These are phyloP conservation scores for Aplidium turbinatum DNA, from an alignment of 23 tunicate genomes.

Conservation along the genomic window DNA sequence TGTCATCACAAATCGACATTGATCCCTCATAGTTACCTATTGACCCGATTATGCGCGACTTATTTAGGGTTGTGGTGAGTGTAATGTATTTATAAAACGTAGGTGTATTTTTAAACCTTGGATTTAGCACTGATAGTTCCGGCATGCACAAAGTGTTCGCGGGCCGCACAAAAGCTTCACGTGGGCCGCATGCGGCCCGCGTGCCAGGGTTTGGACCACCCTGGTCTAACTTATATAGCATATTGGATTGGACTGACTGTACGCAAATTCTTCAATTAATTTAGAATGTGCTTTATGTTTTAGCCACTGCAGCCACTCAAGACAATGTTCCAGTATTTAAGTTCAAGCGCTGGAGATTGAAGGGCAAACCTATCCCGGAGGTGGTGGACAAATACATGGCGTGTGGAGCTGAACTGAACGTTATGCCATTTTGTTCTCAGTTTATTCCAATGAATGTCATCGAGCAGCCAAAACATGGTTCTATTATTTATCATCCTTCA, in stretches of 20 bases:
- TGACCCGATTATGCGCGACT: too few species aligned
- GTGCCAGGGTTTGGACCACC: too few species aligned
- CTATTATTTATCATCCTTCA: slow-evolving; percentile 95
- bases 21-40: too few species aligned
- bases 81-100: too few species aligned
- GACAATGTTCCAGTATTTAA: slow-evolving; percentile 94
- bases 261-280: neutral
- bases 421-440: slow-evolving; percentile 92
- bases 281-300: slow-evolving; percentile 13
- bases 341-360: slow-evolving; percentile 88
- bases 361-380: slow-evolving; percentile 87
- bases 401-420: slow-evolving; percentile 91
- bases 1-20: too few species aligned
- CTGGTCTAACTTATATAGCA: neutral
- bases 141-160: too few species aligned
- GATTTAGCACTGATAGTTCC: too few species aligned
- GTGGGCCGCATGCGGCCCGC: too few species aligned
- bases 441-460: slow-evolving; percentile 96
- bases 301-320: slow-evolving; percentile 81
- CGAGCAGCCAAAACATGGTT: slow-evolving; percentile 90
- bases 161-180: too few species aligned
- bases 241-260: neutral
- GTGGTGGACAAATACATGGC: slow-evolving; percentile 66
- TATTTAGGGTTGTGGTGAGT: too few species aligned
- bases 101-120: too few species aligned